phyloP scores from a whole-genome alignment of 2,113 vertebrate genomes.

The Corapipo altera region DNA sequence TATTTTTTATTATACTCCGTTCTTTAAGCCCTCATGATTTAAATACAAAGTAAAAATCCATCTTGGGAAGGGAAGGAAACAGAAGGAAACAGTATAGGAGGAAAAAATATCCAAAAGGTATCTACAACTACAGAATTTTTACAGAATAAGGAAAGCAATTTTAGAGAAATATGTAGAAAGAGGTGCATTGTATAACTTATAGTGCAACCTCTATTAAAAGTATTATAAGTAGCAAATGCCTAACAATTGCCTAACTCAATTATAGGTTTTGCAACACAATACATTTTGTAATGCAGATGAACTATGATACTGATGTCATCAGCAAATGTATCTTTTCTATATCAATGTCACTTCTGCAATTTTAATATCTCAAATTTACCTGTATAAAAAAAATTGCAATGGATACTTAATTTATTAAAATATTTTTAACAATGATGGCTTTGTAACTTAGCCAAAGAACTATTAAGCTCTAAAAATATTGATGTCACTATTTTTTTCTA shows the following conservation, averaged over 20 bases:
- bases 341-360: background rate
- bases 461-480: background rate
- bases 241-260: background rate
- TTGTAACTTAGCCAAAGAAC: background rate
- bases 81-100: background rate
- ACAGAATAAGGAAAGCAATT: background rate
- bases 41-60: background rate
- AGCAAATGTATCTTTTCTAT: background rate
- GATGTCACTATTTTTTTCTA: background rate
- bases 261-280: background rate
- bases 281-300: background rate
- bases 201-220: background rate
- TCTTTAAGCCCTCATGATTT: background rate
- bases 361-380: background rate
- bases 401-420: background rate
- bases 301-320: background rate
- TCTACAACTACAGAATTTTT: background rate
- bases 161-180: background rate
- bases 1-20: background rate
- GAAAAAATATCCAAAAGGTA: background rate
- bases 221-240: background rate
- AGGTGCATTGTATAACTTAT: background rate
- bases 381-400: background rate
- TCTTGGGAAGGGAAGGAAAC: background rate
- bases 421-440: background rate